Percentiles rank a stretch among this genome's conserved stretches.
These are phyloP conservation scores for Brienomyrus longianalis DNA, from an alignment of 2,113 vertebrate species.

Conservation along the genomic window DNA sequence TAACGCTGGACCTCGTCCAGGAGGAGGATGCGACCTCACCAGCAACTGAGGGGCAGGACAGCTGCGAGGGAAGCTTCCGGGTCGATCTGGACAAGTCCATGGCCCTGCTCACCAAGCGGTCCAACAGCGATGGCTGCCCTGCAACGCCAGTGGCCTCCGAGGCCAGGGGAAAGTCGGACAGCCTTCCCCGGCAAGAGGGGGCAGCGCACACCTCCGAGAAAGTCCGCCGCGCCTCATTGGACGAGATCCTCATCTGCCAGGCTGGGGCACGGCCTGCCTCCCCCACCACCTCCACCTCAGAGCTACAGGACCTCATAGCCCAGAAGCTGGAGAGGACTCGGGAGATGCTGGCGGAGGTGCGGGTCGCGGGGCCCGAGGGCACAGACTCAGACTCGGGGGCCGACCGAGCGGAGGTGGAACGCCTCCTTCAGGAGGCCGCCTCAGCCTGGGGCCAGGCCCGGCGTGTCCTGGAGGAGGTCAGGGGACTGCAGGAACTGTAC, in stretches of 20 bases:
- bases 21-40: conserved; percentile 74
- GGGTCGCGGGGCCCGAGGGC: conserved; percentile 52
- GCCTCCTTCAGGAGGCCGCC: conserved; percentile 81
- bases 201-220: conserved; percentile 60
- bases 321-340: conserved; percentile 90
- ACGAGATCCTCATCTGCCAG: conserved; percentile 70
- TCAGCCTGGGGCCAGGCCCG: conserved; percentile 86
- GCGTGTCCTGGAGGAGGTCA: conserved; percentile 85
- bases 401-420: conserved; percentile 73
- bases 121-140: conserved; percentile 62
- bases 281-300: conserved; percentile 47
- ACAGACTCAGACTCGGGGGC: conserved; percentile 56
- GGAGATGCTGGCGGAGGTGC: conserved; percentile 85
- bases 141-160: conserved; percentile 37
- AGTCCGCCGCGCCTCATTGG: conserved; percentile 84
- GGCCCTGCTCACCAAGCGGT: conserved; percentile 53
- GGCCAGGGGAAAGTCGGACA: conserved; percentile 53
- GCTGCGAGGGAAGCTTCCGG: conserved; percentile 68
- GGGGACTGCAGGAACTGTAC: conserved; percentile 70
- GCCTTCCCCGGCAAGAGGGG: conserved; percentile 60
- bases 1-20: conserved; percentile 88
- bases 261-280: conserved; percentile 29
- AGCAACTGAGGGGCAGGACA: conserved; percentile 54
- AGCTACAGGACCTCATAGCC: conserved; percentile 83
- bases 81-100: conserved; percentile 64